These are phyloP conservation scores for Craterocephalus amniculus DNA, from an alignment of 2,797 vertebrate genomes.

Conservation along the genomic window DNA sequence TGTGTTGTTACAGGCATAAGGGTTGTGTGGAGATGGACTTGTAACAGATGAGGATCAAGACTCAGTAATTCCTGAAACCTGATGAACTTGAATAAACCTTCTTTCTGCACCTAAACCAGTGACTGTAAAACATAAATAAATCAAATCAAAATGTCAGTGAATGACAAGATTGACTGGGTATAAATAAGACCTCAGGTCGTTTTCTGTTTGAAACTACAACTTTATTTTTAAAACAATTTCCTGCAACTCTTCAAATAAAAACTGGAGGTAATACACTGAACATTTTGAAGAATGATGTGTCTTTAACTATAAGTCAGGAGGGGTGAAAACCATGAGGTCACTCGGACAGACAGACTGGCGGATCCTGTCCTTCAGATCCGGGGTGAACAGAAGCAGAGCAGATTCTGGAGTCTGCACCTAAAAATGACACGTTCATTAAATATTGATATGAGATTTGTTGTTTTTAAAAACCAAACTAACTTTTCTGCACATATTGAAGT, in stretches of 20 bases:
- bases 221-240: slow-evolving; percentile 57
- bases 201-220: slow-evolving; percentile 17
- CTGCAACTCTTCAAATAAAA: slow-evolving; percentile 15
- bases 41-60: neutral
- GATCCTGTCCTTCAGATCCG: slow-evolving; percentile 73
- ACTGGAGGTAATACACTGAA: neutral
- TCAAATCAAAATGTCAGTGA: too few species aligned
- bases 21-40: neutral
- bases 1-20: neutral
- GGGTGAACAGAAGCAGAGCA: slow-evolving; percentile 78
- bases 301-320: slow-evolving; percentile 59
- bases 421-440: slow-evolving; percentile 5
- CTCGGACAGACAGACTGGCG: slow-evolving; percentile 77
- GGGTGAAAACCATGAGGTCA: slow-evolving; percentile 85
- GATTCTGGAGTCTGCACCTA: slow-evolving; percentile 56
- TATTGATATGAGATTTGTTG: neutral
- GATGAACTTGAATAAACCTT: slow-evolving; percentile 8
- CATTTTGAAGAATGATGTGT: neutral
- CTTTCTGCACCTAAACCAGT: neutral
- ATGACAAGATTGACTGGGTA: neutral
- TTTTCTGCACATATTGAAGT: neutral
- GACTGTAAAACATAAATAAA: too few species aligned
- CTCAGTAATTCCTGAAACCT: neutral
- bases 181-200: neutral
- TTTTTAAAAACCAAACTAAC: neutral